phyloP scores from a whole-genome alignment of 92 coral and sea anemone genomes.

The Heteractis magnifica region DNA sequence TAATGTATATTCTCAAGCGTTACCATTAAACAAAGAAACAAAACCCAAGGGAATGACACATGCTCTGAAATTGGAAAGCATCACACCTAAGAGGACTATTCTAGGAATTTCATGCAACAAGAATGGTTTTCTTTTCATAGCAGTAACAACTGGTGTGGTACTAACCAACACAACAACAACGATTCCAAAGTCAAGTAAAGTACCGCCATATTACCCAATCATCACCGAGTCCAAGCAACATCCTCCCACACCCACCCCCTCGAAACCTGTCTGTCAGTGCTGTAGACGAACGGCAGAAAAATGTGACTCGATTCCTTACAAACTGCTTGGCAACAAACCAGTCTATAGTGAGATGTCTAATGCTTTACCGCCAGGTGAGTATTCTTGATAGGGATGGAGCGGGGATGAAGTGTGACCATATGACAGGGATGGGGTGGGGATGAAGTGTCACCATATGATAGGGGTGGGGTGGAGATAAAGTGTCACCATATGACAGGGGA shows the following conservation, averaged over 20 bases:
- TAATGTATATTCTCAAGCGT: too few species aligned
- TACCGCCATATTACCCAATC: not conserved
- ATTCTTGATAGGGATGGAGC: not conserved
- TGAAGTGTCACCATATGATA: not conserved
- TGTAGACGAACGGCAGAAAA: conserved; percentile 18
- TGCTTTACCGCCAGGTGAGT: conserved; percentile 21
- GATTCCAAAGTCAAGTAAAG: not conserved
- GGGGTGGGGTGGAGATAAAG: not conserved
- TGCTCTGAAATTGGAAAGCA: not conserved
- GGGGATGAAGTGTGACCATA: not conserved
- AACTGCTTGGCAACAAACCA: conserved; percentile 50
- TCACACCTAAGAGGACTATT: not conserved
- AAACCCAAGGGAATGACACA: too few species aligned
- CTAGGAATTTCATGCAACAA: not conserved
- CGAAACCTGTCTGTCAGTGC: conserved; percentile 26
- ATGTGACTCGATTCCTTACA: conserved; percentile 27
- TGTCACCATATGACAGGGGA: not conserved
- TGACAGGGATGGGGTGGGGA: not conserved
- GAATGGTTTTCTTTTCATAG: not conserved
- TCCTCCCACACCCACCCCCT: conserved; percentile 17
- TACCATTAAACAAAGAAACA: too few species aligned
- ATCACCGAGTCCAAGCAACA: not conserved
- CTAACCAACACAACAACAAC: not conserved
- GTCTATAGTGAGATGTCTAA: conserved; percentile 47
- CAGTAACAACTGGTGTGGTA: not conserved